A percentile compares a stretch with the other conserved stretches of the same genome.
Evolutionary conservation across 2,888 invertebrate species (phyloP).

Genomic region (Xanthostigma xanthostigma): DNA sequence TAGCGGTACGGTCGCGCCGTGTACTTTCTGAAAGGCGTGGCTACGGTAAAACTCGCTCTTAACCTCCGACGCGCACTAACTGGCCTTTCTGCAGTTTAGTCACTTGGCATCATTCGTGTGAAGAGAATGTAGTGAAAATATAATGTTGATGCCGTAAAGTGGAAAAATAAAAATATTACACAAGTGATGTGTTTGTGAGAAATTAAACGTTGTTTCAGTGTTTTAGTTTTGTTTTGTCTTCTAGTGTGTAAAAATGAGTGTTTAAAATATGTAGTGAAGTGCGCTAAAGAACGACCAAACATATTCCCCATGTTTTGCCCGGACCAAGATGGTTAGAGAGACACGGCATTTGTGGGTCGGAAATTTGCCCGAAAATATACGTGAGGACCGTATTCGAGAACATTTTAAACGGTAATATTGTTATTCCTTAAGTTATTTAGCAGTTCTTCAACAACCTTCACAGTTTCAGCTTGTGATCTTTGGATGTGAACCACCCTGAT

Average conservation of each 20-base stretch:
- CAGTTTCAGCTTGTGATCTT: too few species aligned
- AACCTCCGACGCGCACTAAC: conserved; percentile 3
- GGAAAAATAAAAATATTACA: background rate
- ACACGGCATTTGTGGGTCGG: conserved; percentile 99
- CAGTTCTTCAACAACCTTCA: too few species aligned
- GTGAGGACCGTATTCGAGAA: conserved; percentile 92
- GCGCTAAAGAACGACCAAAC: conserved; percentile 30
- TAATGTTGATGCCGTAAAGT: background rate
- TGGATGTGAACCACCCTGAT: too few species aligned
- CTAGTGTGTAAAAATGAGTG: conserved; percentile 10
- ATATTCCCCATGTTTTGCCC: conserved; percentile 80
- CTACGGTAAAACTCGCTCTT: conserved; percentile 3
- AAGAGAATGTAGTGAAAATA: conserved; percentile 4
- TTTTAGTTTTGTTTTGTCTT: conserved; percentile 8
- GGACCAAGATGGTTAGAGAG: conserved; percentile 99
- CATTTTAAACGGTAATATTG: conserved; percentile 85
- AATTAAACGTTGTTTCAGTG: background rate
- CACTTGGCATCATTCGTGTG: conserved; percentile 5
- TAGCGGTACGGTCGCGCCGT: background rate
- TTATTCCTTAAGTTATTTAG: too few species aligned
- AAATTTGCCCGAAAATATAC: conserved; percentile 99
- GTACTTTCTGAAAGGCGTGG: conserved; percentile 2
- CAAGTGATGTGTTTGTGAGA: background rate
- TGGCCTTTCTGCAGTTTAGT: conserved; percentile 3
- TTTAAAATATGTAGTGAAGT: conserved; percentile 14